A percentile compares a stretch with the other conserved stretches of the same genome.
Conservation (phyloP, 2,797 vertebrate genomes). For the Pseudomugil tenellus region DNA sequence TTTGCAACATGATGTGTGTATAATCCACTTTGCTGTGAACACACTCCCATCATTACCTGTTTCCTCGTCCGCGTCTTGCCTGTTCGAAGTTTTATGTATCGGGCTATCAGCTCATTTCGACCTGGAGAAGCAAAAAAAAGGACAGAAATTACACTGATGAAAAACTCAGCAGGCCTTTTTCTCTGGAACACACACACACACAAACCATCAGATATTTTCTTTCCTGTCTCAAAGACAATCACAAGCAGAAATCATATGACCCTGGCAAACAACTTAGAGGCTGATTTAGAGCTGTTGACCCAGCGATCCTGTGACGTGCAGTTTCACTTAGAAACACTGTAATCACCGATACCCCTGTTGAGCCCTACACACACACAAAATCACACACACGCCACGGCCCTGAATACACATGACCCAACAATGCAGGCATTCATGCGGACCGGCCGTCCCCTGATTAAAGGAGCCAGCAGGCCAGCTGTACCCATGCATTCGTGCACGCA, state of each 20-base stretch:
- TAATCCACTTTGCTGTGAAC: constrained; percentile 5
- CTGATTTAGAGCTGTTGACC: constrained; percentile 68
- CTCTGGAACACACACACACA: constrained; percentile 12
- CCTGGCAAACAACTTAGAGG: constrained; percentile 57
- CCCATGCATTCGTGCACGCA: constrained; percentile 84
- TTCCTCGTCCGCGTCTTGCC: constrained; percentile 98
- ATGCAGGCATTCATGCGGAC: constrained; percentile 96
- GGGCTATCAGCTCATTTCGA: constrained; percentile 98
- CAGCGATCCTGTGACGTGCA: constrained; percentile 74
- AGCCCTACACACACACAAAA: constrained; percentile 80
- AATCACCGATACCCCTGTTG: constrained; percentile 67
- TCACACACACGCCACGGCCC: constrained; percentile 83
- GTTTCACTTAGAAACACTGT: constrained; percentile 60
- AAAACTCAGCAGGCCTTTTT: constrained; percentile 13
- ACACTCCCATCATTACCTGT: constrained; percentile 84
- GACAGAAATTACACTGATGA: constrained; percentile 43
- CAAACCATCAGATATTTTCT: neutral
- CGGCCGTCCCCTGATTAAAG: constrained; percentile 95
- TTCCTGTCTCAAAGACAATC: constrained; percentile 29
- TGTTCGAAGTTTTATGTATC: constrained; percentile 98
- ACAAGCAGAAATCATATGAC: constrained; percentile 59
- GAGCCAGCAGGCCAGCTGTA: constrained; percentile 94
- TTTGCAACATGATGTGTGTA: neutral
- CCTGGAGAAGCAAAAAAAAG: constrained; percentile 81
- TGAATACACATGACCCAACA: constrained; percentile 98